Percentiles rank a stretch among this genome's conserved stretches.
Evolutionary conservation across 1,140 invertebrate genomes (phyloP).

Genomic region (Belonocnema kinseyi): DNA sequence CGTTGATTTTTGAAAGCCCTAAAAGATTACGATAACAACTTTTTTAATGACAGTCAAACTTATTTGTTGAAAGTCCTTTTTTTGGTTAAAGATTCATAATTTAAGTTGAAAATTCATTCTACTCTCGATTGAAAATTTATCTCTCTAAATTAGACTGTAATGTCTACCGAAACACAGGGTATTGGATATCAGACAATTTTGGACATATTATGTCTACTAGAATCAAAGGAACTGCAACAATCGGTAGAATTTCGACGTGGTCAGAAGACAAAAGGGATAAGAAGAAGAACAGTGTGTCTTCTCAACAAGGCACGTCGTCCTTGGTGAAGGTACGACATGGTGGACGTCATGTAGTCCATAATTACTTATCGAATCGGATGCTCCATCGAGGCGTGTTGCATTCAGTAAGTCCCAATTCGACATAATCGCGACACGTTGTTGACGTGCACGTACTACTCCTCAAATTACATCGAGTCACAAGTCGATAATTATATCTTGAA

Average conservation of each 20-base stretch:
- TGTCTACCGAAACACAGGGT: too few relatives aligned
- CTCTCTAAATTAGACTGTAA: too few relatives aligned
- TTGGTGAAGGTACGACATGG: slow-evolving; percentile 47
- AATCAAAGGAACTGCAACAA: background rate
- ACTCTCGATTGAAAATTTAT: too few relatives aligned
- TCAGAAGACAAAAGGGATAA: slow-evolving; percentile 11
- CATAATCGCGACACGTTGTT: slow-evolving; percentile 62
- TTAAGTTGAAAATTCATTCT: too few relatives aligned
- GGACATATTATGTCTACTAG: too few relatives aligned
- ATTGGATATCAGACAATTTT: too few relatives aligned
- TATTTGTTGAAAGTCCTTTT: too few relatives aligned
- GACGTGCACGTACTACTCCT: slow-evolving; percentile 55
- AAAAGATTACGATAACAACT: too few relatives aligned
- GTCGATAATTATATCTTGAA: slow-evolving; percentile 55
- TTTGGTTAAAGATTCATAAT: too few relatives aligned
- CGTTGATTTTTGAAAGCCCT: too few relatives aligned
- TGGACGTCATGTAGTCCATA: slow-evolving; percentile 59
- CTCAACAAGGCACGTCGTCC: slow-evolving; percentile 38
- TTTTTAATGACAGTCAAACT: too few relatives aligned
- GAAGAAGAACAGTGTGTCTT: slow-evolving; percentile 6
- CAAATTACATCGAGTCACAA: slow-evolving; percentile 56
- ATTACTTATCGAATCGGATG: slow-evolving; percentile 61
- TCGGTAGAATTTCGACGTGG: background rate
- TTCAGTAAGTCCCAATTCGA: slow-evolving; percentile 34
- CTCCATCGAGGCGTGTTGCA: slow-evolving; percentile 41